Evolutionary conservation across 2,113 vertebrate species (phyloP).

Genomic region (Chrysemys picta): DNA sequence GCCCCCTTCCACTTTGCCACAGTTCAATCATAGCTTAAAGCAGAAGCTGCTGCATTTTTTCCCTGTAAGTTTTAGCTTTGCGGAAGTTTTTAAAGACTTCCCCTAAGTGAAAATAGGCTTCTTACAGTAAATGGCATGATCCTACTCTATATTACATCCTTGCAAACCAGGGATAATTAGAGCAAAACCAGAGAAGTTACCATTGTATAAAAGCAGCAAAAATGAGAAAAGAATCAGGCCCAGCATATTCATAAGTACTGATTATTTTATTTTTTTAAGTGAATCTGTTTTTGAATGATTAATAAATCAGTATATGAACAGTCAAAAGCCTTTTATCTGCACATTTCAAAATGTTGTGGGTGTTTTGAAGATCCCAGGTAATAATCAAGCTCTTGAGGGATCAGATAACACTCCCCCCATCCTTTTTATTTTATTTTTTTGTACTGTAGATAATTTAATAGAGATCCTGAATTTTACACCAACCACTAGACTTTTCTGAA

Average conservation of each 20-base stretch:
- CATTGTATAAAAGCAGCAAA: neutral
- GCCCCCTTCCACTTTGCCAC: constrained; percentile 50
- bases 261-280: neutral
- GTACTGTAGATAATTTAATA: neutral
- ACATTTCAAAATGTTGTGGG: neutral
- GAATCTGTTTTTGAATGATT: neutral
- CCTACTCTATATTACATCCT: neutral
- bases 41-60: constrained; percentile 18
- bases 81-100: constrained; percentile 39
- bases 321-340: neutral
- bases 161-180: neutral
- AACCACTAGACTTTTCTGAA: neutral
- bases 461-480: neutral
- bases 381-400: neutral
- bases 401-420: neutral
- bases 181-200: constrained; percentile 11
- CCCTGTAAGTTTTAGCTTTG: constrained; percentile 39
- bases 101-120: constrained; percentile 55
- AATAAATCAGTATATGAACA: neutral
- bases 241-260: neutral
- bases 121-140: constrained; percentile 31
- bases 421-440: neutral
- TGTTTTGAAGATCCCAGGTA: neutral
- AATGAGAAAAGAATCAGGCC: neutral
- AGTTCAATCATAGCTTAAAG: constrained; percentile 44